phyloP scores from a whole-genome alignment of 2,113 vertebrate species.

The Nyctereutes procyonoides region DNA sequence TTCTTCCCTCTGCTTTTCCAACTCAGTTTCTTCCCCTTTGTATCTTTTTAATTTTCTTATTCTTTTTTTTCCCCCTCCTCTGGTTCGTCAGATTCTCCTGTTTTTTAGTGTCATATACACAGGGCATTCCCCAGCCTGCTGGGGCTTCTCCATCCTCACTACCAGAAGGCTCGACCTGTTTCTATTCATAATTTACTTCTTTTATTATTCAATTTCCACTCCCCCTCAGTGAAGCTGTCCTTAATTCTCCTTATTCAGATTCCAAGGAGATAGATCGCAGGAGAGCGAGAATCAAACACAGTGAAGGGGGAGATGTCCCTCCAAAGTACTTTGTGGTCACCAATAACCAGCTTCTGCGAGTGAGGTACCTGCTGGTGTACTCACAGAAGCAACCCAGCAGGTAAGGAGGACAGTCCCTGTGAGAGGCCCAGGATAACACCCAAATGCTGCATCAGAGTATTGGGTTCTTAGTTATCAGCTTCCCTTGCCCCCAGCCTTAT shows the following conservation, averaged over 20 bases:
- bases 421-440: background rate
- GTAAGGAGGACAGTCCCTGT: constrained; percentile 82
- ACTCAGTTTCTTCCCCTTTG: background rate
- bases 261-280: constrained; percentile 93
- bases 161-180: background rate
- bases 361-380: constrained; percentile 97
- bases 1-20: background rate
- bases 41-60: background rate
- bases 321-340: constrained; percentile 99
- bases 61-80: background rate
- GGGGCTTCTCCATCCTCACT: background rate
- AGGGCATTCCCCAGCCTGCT: background rate
- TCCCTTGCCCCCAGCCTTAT: background rate
- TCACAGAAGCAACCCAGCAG: constrained; percentile 93
- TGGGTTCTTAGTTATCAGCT: background rate
- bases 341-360: constrained; percentile 96
- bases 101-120: background rate
- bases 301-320: constrained; percentile 96
- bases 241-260: constrained; percentile 86
- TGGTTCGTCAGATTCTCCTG: background rate
- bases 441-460: background rate
- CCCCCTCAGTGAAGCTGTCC: background rate
- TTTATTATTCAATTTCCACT: background rate
- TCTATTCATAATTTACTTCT: background rate
- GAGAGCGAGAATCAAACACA: constrained; percentile 95